These are phyloP conservation scores for Enchytraeus crypticus DNA, from an alignment of 2,888 invertebrate species.

Conservation along the genomic window DNA sequence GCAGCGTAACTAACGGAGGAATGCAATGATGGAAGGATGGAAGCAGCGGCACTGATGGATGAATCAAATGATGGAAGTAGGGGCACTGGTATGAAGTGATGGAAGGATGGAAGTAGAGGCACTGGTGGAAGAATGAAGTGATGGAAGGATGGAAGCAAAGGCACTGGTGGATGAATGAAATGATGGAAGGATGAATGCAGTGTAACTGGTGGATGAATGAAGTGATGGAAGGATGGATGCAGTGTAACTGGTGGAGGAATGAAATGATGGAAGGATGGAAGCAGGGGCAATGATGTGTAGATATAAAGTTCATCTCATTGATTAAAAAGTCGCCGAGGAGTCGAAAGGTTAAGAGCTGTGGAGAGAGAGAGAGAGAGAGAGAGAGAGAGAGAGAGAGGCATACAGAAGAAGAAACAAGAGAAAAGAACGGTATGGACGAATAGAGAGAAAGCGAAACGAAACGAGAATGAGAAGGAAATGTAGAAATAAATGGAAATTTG, in stretches of 20 bases:
- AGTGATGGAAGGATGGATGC: neutral
- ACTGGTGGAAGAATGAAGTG: neutral
- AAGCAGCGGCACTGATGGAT: no score
- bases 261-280: neutral
- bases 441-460: no score
- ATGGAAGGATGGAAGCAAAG: neutral
- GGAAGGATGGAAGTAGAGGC: neutral
- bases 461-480: no score
- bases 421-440: no score
- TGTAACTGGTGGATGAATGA: neutral
- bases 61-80: neutral
- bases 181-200: neutral
- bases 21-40: no score
- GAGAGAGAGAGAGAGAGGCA: no score
- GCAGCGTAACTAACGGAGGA: no score
- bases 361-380: no score
- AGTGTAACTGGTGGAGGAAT: neutral
- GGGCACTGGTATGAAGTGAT: neutral
- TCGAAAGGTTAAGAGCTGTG: no score
- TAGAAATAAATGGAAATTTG: no score
- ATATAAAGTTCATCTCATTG: constrained; percentile 19
- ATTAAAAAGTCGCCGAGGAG: constrained; percentile 16
- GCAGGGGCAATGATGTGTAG: neutral
- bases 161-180: neutral
- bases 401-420: no score